Evolutionary conservation across 2,113 vertebrate genomes (phyloP), one percentile per base, ranked within the genome.

Genomic region (Aix galericulata): DNA sequence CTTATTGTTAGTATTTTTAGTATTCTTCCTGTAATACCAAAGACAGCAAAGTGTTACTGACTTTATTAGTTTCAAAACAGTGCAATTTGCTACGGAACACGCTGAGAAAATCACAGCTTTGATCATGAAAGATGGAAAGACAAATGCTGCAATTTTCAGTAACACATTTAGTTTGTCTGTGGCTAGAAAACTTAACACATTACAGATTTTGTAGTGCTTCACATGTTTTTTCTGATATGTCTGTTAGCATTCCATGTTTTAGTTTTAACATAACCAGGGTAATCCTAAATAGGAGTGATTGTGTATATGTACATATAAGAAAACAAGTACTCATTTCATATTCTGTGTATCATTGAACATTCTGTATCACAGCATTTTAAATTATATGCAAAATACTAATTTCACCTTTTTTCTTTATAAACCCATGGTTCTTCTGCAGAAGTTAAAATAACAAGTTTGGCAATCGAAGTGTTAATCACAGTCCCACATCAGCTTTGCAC

Each of bases 81-180:
- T 64, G 34, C 63, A 68, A 55, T 93, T 94, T 94, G 74, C 77
- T 69, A 58, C 68, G 85, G 77, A 94, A 64, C 59, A 56, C 79
- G 66, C 94, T 82, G 88, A 93, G 89, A 92, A 95, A 96, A 95
- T 93, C 82, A 77, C 85, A 90, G 67, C 83, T 96, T 93, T 91
- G 26, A 66, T 94, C 72, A 93, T 55, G 38, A 86, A 92, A 91
- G 17, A 59, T 90, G 66, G 71, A 75, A 94, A 95, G 88, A 86
- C 62, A 93, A 94, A 89, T 79, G 68, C n/a, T 92, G 31, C 71
- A 80, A 53, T 94, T 93, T 95, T 89, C 78, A 72, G 36, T 77
- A 88, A 58, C 48, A 31, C 8, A 3, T 82, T 60, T 89, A 69
- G 46, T 79, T 93, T 84, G 9, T 82, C 34, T 50, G 31, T 74